These are phyloP conservation scores for Aphis craccivora DNA, from an alignment of 1,140 invertebrate species.

Conservation along the genomic window DNA sequence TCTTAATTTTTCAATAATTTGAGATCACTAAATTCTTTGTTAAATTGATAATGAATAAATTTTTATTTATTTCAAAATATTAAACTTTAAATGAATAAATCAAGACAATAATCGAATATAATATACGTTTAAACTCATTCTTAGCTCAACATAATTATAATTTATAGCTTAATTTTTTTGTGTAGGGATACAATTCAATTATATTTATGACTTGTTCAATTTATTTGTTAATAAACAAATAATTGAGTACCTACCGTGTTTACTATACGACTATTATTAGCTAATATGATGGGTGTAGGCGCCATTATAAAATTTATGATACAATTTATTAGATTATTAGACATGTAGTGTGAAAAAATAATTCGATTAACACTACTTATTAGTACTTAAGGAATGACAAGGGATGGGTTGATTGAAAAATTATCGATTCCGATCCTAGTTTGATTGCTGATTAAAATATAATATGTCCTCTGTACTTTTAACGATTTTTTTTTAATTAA, in stretches of 20 bases:
- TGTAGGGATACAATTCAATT: not conserved
- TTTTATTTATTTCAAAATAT: not conserved
- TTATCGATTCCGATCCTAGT: too few relatives aligned
- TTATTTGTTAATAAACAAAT: conserved; percentile 25
- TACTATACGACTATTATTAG: not conserved
- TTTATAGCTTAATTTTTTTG: not conserved
- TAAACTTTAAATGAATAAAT: not conserved
- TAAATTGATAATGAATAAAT: too few relatives aligned
- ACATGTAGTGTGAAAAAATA: not conserved
- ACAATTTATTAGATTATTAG: not conserved
- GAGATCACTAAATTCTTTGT: not conserved
- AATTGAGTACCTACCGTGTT: not conserved
- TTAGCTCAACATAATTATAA: not conserved
- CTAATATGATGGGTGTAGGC: not conserved
- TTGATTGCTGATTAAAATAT: too few relatives aligned
- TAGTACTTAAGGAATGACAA: not conserved
- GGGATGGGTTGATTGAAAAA: too few relatives aligned
- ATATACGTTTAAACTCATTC: conserved; percentile 1
- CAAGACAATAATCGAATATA: not conserved
- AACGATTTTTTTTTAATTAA: too few relatives aligned
- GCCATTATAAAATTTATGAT: not conserved
- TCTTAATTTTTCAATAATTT: not conserved
- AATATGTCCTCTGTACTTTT: not conserved
- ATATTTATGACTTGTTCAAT: not conserved
- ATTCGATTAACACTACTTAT: not conserved